These are phyloP conservation scores for Allobates femoralis DNA, from an alignment of 2,797 vertebrate genomes.

Conservation along the genomic window DNA sequence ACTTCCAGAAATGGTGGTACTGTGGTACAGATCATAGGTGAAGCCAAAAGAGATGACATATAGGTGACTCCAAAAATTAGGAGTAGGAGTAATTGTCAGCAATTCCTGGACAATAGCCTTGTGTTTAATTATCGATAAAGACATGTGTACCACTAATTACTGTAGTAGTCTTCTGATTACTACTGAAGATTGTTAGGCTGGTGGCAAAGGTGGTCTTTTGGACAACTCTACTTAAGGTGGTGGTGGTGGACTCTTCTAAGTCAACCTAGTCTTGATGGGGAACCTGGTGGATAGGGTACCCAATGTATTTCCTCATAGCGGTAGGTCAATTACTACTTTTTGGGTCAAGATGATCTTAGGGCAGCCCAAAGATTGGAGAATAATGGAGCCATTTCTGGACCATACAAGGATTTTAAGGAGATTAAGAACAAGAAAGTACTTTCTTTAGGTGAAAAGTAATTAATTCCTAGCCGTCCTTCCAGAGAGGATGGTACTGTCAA, in stretches of 20 bases:
- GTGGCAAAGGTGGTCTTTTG: neutral
- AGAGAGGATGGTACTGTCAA: neutral
- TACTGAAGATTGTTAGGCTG: neutral
- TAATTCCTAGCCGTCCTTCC: neutral
- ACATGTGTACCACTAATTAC: no score
- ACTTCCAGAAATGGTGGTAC: neutral
- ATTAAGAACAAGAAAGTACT: neutral
- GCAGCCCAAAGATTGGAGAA: neutral
- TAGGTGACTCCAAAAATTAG: neutral
- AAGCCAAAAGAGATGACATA: neutral
- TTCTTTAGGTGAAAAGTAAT: no score
- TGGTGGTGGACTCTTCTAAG: no score
- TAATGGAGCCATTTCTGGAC: neutral
- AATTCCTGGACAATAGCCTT: neutral
- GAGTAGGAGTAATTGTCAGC: neutral
- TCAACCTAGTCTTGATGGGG: no score
- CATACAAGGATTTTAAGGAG: no score
- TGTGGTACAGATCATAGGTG: slow-evolving; percentile 2
- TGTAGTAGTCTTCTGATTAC: neutral
- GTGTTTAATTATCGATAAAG: no score
- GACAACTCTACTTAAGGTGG: neutral
- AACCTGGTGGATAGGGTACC: neutral
- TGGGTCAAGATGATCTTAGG: neutral
- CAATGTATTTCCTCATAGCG: no score
- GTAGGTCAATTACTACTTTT: neutral